Base-by-base conservation (phyloP, 2,797 vertebrate species). In the Xiphophorus birchmanni region DNA sequence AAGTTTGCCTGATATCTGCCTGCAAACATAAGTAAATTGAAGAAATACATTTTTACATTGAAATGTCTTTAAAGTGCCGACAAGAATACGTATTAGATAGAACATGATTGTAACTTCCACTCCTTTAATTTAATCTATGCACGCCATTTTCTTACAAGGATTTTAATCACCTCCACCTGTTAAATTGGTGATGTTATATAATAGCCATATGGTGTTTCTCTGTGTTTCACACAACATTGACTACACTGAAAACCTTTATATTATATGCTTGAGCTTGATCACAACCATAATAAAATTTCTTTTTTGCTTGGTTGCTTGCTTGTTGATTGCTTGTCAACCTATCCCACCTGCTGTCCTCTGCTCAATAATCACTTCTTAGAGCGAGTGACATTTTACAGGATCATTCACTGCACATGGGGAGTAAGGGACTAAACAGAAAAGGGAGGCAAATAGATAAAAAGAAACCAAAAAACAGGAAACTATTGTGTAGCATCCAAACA, bases 381-480 rank as follows among this genome's bases (percentile, higher is more conserved):
- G 86, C 82, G 73, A 40, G 63, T 96, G 94, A 94, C 93, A 94
- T 95, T 94, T 94, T 74, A 79, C 87, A 40, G 74, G 58, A 85
- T 92, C 85, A 89, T 89, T 92, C 74, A 54, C 80, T 75, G 58
- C 81, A 84, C 84, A 88, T 91, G 85, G 92, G 92, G 93, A 90
- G 90, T 82, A 84, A 86, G 75, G 76, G 40, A 75, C 63, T 83
- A 45, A 82, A 48, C n/a, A 79, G 13, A 75, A 63, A 45, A 76
- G 73, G 72, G 74, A 87, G 82, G 40, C 45, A 47, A 79, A 23
- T 17, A 37, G 21, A 45, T 67, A 69, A 60, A 78, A 75, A 72
- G 29, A 63, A 50, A 74, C 45, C 2, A 35, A 78, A 56, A 54
- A 45, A 77, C 76, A 21, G 11, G 52, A 76, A 81, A 37, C 18